Percentiles rank a stretch among this genome's conserved stretches.
Evolutionary conservation across 2,888 invertebrate species (phyloP).

Genomic region (Melikaiella ostensackeni): DNA sequence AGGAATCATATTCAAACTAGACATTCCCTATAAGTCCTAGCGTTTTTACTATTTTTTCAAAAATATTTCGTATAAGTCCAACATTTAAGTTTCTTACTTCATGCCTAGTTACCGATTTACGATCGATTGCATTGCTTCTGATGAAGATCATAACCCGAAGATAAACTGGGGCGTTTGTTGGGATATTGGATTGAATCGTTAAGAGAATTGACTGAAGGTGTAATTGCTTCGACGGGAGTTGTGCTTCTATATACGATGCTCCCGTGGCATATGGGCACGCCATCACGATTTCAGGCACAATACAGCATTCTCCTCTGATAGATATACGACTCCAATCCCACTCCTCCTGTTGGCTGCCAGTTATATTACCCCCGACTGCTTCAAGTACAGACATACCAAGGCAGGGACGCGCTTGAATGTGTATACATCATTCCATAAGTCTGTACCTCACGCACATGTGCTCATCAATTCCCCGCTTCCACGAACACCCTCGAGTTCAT

Average conservation of each 20-base stretch:
- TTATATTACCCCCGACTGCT: slow-evolving; percentile 64
- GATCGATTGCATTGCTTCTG: background rate
- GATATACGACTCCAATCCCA: slow-evolving; percentile 70
- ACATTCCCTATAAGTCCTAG: too few relatives aligned
- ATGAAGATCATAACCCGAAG: slow-evolving; percentile 12
- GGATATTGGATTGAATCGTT: slow-evolving; percentile 25
- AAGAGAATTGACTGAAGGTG: slow-evolving; percentile 29
- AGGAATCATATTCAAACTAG: too few relatives aligned
- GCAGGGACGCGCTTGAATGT: slow-evolving; percentile 8
- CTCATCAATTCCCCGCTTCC: slow-evolving; percentile 50
- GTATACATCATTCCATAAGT: slow-evolving; percentile 28
- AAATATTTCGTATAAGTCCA: background rate
- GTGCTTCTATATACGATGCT: slow-evolving; percentile 9
- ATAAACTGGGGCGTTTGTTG: background rate
- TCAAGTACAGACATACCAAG: slow-evolving; percentile 44
- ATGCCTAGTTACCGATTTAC: background rate
- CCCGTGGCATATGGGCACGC: slow-evolving; percentile 59
- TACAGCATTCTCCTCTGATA: slow-evolving; percentile 72
- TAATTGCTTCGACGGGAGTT: slow-evolving; percentile 30
- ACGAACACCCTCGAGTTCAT: slow-evolving; percentile 43
- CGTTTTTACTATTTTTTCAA: too few relatives aligned
- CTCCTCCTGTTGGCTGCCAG: slow-evolving; percentile 53
- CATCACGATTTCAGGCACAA: slow-evolving; percentile 72
- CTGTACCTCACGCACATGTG: slow-evolving; percentile 51
- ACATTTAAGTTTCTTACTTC: background rate